A percentile compares a stretch with the other conserved stretches of the same genome.
These are phyloP conservation scores for Poeciliopsis prolifica DNA, from an alignment of 2,113 vertebrate species.

Conservation along the genomic window DNA sequence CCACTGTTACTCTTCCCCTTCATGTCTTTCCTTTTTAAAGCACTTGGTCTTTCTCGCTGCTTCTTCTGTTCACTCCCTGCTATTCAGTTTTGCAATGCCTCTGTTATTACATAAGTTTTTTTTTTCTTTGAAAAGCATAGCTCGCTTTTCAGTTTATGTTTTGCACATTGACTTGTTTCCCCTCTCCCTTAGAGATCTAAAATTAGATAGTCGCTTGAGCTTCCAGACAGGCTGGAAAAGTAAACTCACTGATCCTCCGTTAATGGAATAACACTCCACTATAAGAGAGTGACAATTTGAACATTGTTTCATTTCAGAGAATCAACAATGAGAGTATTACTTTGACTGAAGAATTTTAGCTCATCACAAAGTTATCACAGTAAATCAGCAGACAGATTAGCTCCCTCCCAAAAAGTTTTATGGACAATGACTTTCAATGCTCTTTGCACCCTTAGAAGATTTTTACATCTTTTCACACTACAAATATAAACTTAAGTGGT, in stretches of 20 bases:
- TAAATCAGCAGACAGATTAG: too few species aligned
- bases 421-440: background rate
- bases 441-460: background rate
- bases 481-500: background rate
- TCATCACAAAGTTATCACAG: background rate
- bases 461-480: background rate
- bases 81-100: background rate
- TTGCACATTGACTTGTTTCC: slow-evolving; percentile 47
- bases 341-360: background rate
- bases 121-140: background rate
- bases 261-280: slow-evolving; percentile 55
- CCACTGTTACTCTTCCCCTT: slow-evolving; percentile 17
- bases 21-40: slow-evolving; percentile 35
- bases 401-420: background rate
- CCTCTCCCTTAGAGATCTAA: slow-evolving; percentile 45
- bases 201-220: slow-evolving; percentile 62
- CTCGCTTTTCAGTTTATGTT: background rate
- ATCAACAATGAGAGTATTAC: background rate
- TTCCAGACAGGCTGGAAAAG: slow-evolving; percentile 52
- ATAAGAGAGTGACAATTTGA: slow-evolving; percentile 10
- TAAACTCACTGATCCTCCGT: slow-evolving; percentile 43
- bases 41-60: slow-evolving; percentile 33
- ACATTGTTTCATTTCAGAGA: background rate
- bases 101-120: background rate
- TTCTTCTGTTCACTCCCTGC: background rate